Evolutionary conservation across 2,797 vertebrate genomes (phyloP), one percentile per base, ranked within the genome.

Genomic region (Arrhamphus sclerolepis): DNA sequence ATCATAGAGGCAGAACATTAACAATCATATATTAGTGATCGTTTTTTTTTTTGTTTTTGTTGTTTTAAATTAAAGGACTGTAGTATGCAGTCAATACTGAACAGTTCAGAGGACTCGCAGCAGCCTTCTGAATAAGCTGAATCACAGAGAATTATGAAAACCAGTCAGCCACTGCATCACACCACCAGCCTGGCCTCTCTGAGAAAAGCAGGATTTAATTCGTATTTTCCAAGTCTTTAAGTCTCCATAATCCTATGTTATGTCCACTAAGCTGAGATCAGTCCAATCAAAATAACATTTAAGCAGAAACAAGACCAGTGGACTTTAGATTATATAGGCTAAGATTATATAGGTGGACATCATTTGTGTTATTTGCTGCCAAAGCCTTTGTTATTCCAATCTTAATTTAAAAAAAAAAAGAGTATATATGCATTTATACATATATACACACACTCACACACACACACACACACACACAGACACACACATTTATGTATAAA

Each of bases 251-350:
- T 43, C 18, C 2, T 7, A 8, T 29, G 21, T 22, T 50, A 22
- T 17, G 0, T 39, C 2, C 52, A 17, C 40, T 69, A 66, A 72
- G 62, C 39, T 60, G 26, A 65, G 19, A 59, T 64, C 31, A 62
- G 34, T 6, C 0, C 6, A 9, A 13, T 52, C 17, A 38, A 13
- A 16, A 3, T 14, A 8, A 14, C 7, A 7, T 29, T 28, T 9
- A 11, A 6, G 13, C 26, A 51, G 16, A 51, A 61, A 34, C 29
- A 14, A 42, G 47, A 16, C 46, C 22, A 20, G 21, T 7, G 7
- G 18, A 24, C 14, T 50, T 29, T 29, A 48, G 2, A 17, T 42
- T 28, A 20, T 19, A 5, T 14, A 19, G 17, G 46, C 4, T 28
- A n/a, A 14, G 28, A 29, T 29, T 29, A 29, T 34, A 3, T 34